These are phyloP conservation scores for Bovichtus diacanthus DNA, from an alignment of 2,797 vertebrate genomes.

Conservation along the genomic window DNA sequence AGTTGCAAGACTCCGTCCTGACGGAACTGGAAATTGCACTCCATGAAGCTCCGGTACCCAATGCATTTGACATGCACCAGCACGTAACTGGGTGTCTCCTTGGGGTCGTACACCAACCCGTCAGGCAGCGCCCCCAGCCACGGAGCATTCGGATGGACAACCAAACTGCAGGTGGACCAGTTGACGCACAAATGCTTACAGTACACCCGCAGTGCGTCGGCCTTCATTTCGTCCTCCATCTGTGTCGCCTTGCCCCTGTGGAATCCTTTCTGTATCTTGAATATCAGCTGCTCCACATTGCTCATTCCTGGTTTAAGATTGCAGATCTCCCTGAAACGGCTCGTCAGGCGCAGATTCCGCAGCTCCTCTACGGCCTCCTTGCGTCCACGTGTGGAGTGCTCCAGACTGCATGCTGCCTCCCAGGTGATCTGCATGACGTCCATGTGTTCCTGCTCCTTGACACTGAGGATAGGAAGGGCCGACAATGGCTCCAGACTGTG, in stretches of 20 bases:
- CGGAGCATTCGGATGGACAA: conserved; percentile 53
- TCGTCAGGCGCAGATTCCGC: conserved; percentile 40
- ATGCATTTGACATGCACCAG: conserved; percentile 53
- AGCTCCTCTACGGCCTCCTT: neutral
- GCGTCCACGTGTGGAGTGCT: conserved; percentile 40
- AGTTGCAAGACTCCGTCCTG: conserved; percentile 33
- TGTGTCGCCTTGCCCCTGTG: neutral
- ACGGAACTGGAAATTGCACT: conserved; percentile 35
- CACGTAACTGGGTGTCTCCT: conserved; percentile 42
- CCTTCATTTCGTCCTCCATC: conserved; percentile 40
- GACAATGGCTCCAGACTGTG: neutral
- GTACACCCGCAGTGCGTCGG: conserved; percentile 53
- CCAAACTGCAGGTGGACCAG: conserved; percentile 64
- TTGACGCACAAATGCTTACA: conserved; percentile 55
- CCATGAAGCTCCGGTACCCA: conserved; percentile 11
- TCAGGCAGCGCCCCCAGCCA: conserved; percentile 65
- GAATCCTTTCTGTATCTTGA: conserved; percentile 38
- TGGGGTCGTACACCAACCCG: conserved; percentile 68
- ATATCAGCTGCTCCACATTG: conserved; percentile 20
- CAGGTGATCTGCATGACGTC: conserved; percentile 40
- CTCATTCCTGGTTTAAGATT: conserved; percentile 37
- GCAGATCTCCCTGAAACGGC: conserved; percentile 58
- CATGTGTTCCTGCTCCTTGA: conserved; percentile 9
- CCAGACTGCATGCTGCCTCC: conserved; percentile 49
- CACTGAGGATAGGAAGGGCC: neutral